Conservation (phyloP, 2,113 vertebrate species). For the Macaca fascicularis region T2T-MFA8v1.1 NC_088376.1:159534001-159534500, state of each 20-base stretch:
- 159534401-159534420: neutral
- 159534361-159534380: neutral
- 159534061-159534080: neutral
- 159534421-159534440: neutral
- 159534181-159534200: neutral
- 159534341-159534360: fast-evolving
- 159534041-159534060: neutral
- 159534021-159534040: slow-evolving; percentile 1
- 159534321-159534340: neutral
- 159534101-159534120: neutral
- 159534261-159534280: neutral
- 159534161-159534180: neutral
- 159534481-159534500: neutral
- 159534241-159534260: neutral
- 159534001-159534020: neutral
- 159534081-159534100: slow-evolving; percentile 9
- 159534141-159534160: neutral
- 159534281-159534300: neutral
- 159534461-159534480: neutral
- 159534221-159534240: neutral
- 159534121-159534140: neutral
- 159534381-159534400: neutral
- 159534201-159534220: neutral
- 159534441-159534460: neutral
- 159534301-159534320: neutral